Evolutionary conservation across 2,888 invertebrate species (phyloP).

Genomic region (Caenorhabditis auriculariae): DNA sequence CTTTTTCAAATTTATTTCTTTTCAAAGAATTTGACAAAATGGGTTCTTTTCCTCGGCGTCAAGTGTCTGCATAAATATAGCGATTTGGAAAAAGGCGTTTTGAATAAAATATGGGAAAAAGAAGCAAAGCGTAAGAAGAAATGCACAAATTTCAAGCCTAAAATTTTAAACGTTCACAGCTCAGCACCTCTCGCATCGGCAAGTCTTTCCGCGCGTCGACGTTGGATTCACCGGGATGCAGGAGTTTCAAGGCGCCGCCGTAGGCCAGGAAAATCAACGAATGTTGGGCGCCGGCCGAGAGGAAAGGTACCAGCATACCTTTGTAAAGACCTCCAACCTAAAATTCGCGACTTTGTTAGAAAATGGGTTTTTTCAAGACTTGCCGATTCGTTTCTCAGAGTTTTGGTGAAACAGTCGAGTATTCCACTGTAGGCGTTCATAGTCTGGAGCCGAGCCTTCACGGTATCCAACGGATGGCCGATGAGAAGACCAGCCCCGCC

Average conservation of each 20-base stretch:
- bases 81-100: too few relatives aligned
- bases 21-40: too few relatives aligned
- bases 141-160: too few relatives aligned
- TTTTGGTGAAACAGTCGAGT: conserved; percentile 16
- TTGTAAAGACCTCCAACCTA: conserved; percentile 72
- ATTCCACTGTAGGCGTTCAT: conserved; percentile 16
- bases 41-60: too few relatives aligned
- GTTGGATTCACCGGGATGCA: conserved; percentile 49
- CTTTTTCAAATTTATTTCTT: too few relatives aligned
- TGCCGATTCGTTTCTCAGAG: conserved; percentile 28
- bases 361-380: not conserved
- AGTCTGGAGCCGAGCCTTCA: conserved; percentile 62
- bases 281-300: conserved; percentile 73
- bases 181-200: conserved; percentile 22
- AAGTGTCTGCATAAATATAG: too few relatives aligned
- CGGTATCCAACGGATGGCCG: conserved; percentile 66
- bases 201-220: conserved; percentile 22
- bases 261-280: conserved; percentile 73
- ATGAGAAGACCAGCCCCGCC: conserved; percentile 64
- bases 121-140: too few relatives aligned
- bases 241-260: conserved; percentile 63
- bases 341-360: conserved; percentile 5
- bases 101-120: too few relatives aligned
- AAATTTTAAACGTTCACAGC: too few relatives aligned
- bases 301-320: conserved; percentile 73